Evolutionary conservation across 2,888 invertebrate species (phyloP), one percentile per base, ranked within the genome.

Genomic region (Polydrusus tereticollis): DNA sequence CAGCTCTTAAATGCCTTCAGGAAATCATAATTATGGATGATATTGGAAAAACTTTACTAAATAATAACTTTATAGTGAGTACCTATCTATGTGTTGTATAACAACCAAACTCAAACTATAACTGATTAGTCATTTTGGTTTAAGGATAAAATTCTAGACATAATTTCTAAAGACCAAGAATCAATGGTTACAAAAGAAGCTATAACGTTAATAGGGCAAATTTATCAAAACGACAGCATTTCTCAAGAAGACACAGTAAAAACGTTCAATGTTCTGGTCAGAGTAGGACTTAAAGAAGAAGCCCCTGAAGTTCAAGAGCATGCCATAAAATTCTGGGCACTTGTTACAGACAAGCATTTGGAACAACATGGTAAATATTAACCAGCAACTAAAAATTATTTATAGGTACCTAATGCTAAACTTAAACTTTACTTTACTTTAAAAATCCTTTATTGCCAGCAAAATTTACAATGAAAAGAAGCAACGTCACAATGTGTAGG

Each of bases 251-350:
- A 62, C 12, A 63, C 41, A 18, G 12, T 18, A 4, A 70, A 70
- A 58, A 67, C 94, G 4, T 91, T 90, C 78, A 87, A 88, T 23
- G 88, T 90, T 3, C 90, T 94, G 88, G 87, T 89, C 0, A 87
- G 89, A 12, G 89, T 92, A 0, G 90, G 92, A 0, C 87, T 91
- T 0, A 86, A 88, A 8, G 95, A 95, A 82, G 88, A 94, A 67
- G 92, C 94, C 80, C 94, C 94, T 93, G 94, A 95, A 82, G 94
- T 94, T 0, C 93, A 94, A 83, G 85, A 91, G 0, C 89, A 88
- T 64, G 91, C 93, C 0, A 82, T 95, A 0, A 86, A 88, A 69
- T 94, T 93, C 80, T 95, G 94, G 94, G 88, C 88, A 60, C 86
- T 88, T 7, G 91, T 93, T 20, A 91, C 93, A 38, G 87, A 88